Base-by-base conservation (phyloP, 1,140 invertebrate genomes). In the Aricia agestis region DNA sequence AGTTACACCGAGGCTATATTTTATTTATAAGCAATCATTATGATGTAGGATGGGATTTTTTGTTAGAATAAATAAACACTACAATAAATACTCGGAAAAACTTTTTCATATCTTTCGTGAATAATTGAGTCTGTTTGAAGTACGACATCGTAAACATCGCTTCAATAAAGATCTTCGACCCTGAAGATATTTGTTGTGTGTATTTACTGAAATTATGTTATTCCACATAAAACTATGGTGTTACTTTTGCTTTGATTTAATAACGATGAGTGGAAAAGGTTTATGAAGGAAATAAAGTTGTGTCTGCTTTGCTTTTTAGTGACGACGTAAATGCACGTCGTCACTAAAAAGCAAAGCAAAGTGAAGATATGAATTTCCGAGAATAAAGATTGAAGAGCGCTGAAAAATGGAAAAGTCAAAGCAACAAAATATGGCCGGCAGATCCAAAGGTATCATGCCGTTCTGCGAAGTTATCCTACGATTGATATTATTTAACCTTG, bases 21-120 rank as follows among this genome's bases (percentile, higher is more conserved):
- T 63, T 63, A 19, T 19, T 63, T 63, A 63, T 63, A 25, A 25
- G 59, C 17, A 63, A 63, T 63, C 6, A 63, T 25, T 63, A 19
- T 63, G 19, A 63, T 25, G 19, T 63, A 63, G 59, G 19, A 19
- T 63, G 59, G 6, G 59, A 63, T 13, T 63, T 63, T 63, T 19
- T 18, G 4, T 63, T 18, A 31, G 18, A 63, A 63, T 63, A 63
- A 63, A 63, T 63, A 63, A 63, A 63, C 59, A 19, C 19, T 19
- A 63, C 18, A 63, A 63, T 63, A 63, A 63, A 63, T 63, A 63
- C 19, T 63, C 18, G 17, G 18, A 25, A 18, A 63, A 63, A 63
- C 59, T 63, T 63, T 63, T 63, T 25, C 59, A 59, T 63, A 25
- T 63, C 59, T 18, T 63, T 63, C 59, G 10, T 63, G 59, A 63